Percentiles rank a stretch among this genome's conserved stretches.
These are phyloP conservation scores for Myanophis thanlyinensis DNA, from an alignment of 2,113 vertebrate species.

Conservation along the genomic window DNA sequence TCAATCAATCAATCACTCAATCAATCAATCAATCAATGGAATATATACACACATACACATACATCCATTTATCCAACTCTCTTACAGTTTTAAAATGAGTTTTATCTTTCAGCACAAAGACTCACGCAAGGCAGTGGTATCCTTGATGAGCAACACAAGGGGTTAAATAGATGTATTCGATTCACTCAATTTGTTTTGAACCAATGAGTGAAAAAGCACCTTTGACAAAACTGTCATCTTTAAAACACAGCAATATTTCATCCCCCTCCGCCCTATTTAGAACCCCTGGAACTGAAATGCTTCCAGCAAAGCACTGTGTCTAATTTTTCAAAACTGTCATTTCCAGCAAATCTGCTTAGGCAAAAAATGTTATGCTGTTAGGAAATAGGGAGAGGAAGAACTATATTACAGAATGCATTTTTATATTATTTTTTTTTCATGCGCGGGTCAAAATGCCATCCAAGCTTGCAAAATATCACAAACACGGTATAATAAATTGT, in stretches of 20 bases:
- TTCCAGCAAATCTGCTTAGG: conserved; percentile 73
- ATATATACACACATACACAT: too few relatives aligned
- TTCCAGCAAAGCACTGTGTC: conserved; percentile 60
- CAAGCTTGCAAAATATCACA: conserved; percentile 45
- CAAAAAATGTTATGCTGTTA: conserved; percentile 68
- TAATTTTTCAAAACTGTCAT: conserved; percentile 79
- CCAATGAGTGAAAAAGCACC: conserved; percentile 60
- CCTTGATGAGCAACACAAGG: conserved; percentile 17
- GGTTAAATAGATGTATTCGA: conserved; percentile 59
- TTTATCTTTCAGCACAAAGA: conserved; percentile 7
- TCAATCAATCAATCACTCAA: too few relatives aligned
- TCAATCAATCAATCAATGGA: too few relatives aligned
- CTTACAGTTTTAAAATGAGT: conserved; percentile 18
- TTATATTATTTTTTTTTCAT: conserved; percentile 19
- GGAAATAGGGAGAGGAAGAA: conserved; percentile 70
- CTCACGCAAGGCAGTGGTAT: conserved; percentile 7
- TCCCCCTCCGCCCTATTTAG: conserved; percentile 64
- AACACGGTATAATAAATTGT: conserved; percentile 55
- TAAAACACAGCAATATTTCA: conserved; percentile 73
- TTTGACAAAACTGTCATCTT: conserved; percentile 76
- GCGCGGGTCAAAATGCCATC: conserved; percentile 48
- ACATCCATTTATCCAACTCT: too few relatives aligned
- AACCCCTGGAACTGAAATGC: conserved; percentile 68
- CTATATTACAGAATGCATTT: conserved; percentile 54
- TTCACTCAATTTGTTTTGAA: conserved; percentile 70